Conservation (phyloP, 2,113 vertebrate species). For the Rallus limicola region DNA sequence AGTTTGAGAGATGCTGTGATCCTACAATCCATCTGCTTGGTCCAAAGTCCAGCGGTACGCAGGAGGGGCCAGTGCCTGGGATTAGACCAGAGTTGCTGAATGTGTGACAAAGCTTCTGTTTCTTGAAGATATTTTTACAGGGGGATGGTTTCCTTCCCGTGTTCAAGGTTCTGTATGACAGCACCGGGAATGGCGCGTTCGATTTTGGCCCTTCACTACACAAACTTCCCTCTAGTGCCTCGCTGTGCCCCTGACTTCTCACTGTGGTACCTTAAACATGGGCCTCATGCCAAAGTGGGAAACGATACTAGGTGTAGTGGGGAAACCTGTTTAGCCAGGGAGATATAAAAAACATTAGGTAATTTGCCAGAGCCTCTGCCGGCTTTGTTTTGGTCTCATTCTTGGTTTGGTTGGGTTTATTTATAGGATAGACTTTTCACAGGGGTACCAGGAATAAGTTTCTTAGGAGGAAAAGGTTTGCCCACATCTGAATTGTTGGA, state of each 20-base stretch:
- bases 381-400: neutral
- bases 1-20: neutral
- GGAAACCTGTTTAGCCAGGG: conserved; percentile 50
- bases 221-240: neutral
- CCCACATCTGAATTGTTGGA: neutral
- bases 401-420: neutral
- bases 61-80: neutral
- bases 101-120: neutral
- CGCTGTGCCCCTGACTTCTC: neutral
- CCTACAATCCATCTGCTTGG: neutral
- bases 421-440: neutral
- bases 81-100: neutral
- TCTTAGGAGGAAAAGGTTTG: neutral
- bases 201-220: neutral
- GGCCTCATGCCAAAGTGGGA: neutral
- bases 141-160: neutral
- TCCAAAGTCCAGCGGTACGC: neutral
- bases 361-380: neutral
- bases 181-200: neutral
- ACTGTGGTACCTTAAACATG: neutral
- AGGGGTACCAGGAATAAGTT: neutral
- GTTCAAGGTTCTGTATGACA: neutral
- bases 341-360: neutral
- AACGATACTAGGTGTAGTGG: neutral
- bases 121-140: neutral